Evolutionary conservation across 2,113 vertebrate genomes (phyloP).

Genomic region (Sapajus apella): DNA sequence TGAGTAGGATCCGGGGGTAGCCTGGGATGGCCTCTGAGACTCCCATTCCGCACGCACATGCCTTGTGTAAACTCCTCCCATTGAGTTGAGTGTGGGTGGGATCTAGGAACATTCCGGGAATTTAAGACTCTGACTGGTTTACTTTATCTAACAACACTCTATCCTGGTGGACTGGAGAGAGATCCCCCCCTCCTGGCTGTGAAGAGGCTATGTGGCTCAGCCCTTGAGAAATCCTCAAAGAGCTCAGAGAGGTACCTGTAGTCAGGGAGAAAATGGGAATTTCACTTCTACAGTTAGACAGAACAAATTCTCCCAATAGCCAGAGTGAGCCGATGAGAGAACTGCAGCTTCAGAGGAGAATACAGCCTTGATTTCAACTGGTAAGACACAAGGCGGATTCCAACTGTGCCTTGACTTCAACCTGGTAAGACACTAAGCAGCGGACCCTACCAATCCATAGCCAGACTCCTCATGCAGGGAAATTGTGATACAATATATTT

Average conservation of each 20-base stretch:
- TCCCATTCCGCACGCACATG: rapidly evolving
- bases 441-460: rapidly evolving
- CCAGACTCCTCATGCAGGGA: neutral
- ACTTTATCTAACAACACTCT: neutral
- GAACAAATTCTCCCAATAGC: neutral
- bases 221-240: neutral
- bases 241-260: neutral
- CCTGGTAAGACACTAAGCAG: neutral
- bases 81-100: neutral
- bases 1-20: neutral
- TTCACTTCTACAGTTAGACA: too few species aligned
- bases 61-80: neutral
- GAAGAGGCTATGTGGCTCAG: neutral
- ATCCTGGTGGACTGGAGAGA: neutral
- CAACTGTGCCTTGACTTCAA: neutral
- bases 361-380: neutral
- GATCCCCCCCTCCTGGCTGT: neutral
- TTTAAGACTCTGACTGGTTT: neutral
- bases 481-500: neutral
- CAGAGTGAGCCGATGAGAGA: neutral
- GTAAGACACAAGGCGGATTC: neutral
- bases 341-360: neutral
- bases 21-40: neutral
- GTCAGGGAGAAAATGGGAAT: neutral
- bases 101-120: too few species aligned